phyloP scores from a whole-genome alignment of 1,140 invertebrate genomes.

The Nixonia krombeini region DNA sequence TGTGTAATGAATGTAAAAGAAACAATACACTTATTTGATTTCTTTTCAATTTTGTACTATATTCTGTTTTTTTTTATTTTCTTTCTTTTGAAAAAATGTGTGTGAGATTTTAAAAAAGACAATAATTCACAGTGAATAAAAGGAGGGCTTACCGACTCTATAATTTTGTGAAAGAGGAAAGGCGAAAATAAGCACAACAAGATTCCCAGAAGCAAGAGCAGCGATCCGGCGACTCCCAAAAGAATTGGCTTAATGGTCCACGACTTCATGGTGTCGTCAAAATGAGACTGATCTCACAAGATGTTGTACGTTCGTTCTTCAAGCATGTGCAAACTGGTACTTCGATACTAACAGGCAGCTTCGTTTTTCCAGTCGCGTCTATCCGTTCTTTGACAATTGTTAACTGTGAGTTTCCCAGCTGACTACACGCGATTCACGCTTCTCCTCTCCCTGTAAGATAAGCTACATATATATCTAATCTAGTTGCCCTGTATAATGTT shows the following conservation, averaged over 20 bases:
- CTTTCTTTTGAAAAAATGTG: neutral
- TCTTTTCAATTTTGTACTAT: too few species aligned
- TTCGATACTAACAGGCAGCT: neutral
- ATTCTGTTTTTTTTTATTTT: too few species aligned
- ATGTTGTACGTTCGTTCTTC: constrained; percentile 18
- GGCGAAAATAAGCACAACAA: constrained; percentile 50
- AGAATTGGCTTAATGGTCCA: constrained; percentile 58
- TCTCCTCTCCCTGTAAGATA: constrained; percentile 44
- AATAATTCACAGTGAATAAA: too few species aligned
- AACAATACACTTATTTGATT: too few species aligned
- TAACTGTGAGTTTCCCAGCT: constrained; percentile 29
- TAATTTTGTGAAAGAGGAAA: constrained; percentile 51
- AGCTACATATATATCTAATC: constrained; percentile 15
- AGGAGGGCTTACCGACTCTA: constrained; percentile 49
- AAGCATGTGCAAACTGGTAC: constrained; percentile 46
- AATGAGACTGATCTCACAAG: constrained; percentile 15
- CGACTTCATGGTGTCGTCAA: constrained; percentile 57
- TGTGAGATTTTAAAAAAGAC: too few species aligned
- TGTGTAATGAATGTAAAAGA: too few species aligned
- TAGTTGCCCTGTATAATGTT: neutral
- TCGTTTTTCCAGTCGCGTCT: constrained; percentile 1
- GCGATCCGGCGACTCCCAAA: constrained; percentile 54
- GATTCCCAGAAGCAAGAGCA: constrained; percentile 65
- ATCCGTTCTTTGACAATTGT: constrained; percentile 23
- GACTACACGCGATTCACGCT: constrained; percentile 20